Evolutionary conservation across 2,888 invertebrate species (phyloP), one percentile per base, ranked within the genome.

Genomic region (Troilus luridus): DNA sequence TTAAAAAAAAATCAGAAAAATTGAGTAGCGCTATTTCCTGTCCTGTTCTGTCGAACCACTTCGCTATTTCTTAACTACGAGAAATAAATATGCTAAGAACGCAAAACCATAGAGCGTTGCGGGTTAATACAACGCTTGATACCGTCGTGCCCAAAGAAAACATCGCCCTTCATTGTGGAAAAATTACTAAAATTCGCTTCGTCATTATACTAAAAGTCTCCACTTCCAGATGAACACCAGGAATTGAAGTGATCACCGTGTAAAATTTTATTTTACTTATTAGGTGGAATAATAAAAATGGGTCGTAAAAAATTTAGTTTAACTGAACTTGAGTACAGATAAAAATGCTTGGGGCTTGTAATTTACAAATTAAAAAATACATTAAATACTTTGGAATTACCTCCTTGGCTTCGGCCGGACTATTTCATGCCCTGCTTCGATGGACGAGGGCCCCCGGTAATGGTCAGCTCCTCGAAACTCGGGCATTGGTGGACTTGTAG

Each of bases 321-420:
- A 41, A 41, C 41, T 41, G 41, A 41, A 41, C 41, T 41, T 41
- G 41, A 41, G 41, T 41, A 41, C 41, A 41, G 41, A 41, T 41
- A 41, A 41, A 41, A 41, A 41, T 41, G 41, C 41, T 41, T 41
- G 41, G 41, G 41, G 41, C 41, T 41, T 41, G 41, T 3, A 41
- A 41, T 41, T 41, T 41, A 41, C 5, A n/a, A 24, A 24, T 67
- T 24, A 24, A 11, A 41, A 27, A 77, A 41, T 77, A 77, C 8
- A 41, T 41, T 27, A 9, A 24, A 17, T 41, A 77, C 0, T 6
- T 17, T 56, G 2, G 21, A 2, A 94, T 95, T 94, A 97, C 97
- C 98, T 96, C 94, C 98, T 96, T 17, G 98, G 97, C 94, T 98
- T 98, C 19, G 98, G 98, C 92, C 97, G 95, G 92, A 98, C 95